phyloP scores from a whole-genome alignment of 2,888 invertebrate species.

The Oscheius onirici region DNA sequence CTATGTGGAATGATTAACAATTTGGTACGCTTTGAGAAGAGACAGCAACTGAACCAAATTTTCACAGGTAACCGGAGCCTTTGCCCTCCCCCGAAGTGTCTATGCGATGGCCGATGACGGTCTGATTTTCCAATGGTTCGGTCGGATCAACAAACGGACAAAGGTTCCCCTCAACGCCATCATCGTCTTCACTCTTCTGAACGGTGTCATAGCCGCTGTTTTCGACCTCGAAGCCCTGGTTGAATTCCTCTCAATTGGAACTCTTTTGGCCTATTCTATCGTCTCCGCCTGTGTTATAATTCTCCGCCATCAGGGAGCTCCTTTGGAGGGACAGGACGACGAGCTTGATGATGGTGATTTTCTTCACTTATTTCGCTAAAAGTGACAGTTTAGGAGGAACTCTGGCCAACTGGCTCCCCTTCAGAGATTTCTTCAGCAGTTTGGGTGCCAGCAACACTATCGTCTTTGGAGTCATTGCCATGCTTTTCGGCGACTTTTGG shows the following conservation, averaged over 20 bases:
- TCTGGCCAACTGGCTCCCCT: constrained; percentile 44
- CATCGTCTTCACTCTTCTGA: constrained; percentile 64
- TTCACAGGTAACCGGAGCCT: constrained; percentile 75
- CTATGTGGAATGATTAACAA: constrained; percentile 84
- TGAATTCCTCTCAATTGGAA: constrained; percentile 72
- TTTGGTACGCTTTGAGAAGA: constrained; percentile 62
- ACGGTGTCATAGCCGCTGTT: constrained; percentile 69
- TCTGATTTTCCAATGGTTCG: constrained; percentile 74
- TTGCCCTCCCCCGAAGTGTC: constrained; percentile 83
- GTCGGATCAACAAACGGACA: constrained; percentile 54
- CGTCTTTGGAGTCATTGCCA: constrained; percentile 35
- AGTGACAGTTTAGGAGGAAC: constrained; percentile 31
- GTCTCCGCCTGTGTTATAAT: constrained; percentile 69
- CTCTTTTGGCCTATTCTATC: constrained; percentile 52
- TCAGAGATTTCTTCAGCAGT: constrained; percentile 40
- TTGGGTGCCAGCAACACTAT: constrained; percentile 39
- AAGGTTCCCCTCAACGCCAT: constrained; percentile 60
- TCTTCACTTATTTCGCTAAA: background rate
- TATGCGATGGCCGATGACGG: constrained; percentile 77
- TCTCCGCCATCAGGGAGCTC: constrained; percentile 64
- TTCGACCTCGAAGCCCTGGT: constrained; percentile 71
- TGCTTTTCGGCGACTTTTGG: constrained; percentile 40
- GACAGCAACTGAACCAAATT: background rate
- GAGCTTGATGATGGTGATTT: constrained; percentile 37
- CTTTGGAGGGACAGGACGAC: constrained; percentile 31